Evolutionary conservation across 2,113 vertebrate genomes (phyloP).

Genomic region (Orcinus orca): DNA sequence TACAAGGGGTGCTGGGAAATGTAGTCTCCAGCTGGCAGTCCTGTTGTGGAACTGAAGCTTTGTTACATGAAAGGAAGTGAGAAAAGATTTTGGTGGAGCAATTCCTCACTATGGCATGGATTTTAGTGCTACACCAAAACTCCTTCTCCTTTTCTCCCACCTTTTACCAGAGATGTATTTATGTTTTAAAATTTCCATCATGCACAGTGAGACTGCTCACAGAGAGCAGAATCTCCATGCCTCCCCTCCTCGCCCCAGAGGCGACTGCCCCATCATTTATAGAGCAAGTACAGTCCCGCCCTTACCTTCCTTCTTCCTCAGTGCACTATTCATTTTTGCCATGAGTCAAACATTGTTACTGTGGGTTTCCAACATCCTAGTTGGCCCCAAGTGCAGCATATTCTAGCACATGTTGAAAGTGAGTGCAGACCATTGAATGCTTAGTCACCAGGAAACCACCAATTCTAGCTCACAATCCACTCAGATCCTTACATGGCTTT

Average conservation of each 20-base stretch:
- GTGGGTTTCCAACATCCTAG: not conserved
- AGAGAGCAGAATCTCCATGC: not conserved
- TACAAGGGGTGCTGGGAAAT: conserved; percentile 21
- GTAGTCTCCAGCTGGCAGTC: not conserved
- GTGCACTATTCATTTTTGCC: not conserved
- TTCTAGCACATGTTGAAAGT: not conserved
- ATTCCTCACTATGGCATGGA: not conserved
- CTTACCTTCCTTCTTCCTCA: not conserved
- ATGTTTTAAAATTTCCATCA: not conserved
- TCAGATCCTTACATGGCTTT: not conserved
- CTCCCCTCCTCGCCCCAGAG: not conserved
- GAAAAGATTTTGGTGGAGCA: not conserved
- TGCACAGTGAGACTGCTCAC: not conserved
- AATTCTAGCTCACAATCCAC: not conserved
- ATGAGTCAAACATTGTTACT: not conserved
- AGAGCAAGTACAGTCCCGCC: not conserved
- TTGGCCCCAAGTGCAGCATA: not conserved
- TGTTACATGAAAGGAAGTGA: not conserved
- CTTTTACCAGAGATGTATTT: not conserved
- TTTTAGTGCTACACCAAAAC: not conserved
- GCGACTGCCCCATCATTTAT: not conserved
- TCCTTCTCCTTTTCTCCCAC: not conserved
- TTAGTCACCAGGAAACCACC: not conserved
- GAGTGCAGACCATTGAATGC: too few species aligned
- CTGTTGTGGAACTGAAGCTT: not conserved